Conservation (phyloP, 2,797 vertebrate species). For the Zalophus californianus region DNA sequence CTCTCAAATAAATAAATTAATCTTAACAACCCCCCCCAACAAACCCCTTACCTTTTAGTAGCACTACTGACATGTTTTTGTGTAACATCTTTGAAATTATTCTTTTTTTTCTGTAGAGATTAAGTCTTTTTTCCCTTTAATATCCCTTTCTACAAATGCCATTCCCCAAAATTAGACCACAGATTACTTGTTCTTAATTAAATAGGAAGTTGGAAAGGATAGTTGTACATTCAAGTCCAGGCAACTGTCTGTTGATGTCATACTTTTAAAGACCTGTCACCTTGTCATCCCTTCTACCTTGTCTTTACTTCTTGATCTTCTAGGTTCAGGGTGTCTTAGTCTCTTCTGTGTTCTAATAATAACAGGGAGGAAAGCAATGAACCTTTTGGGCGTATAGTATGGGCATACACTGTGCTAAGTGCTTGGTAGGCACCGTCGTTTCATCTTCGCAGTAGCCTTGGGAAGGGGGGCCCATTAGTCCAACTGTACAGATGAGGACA, state of each 20-base stretch:
- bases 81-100: conserved; percentile 28
- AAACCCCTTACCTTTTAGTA: not conserved
- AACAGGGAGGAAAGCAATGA: not conserved
- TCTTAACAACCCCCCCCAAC: not conserved
- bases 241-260: not conserved
- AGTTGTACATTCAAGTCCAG: not conserved
- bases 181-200: conserved; percentile 32
- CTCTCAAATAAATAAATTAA: not conserved
- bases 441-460: not conserved
- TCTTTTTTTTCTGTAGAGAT: not conserved
- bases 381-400: not conserved
- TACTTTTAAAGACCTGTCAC: not conserved
- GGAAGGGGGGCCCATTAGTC: not conserved
- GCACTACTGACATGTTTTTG: not conserved
- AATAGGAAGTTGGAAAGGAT: conserved; percentile 28
- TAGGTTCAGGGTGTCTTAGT: not conserved
- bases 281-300: not conserved
- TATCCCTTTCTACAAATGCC: not conserved
- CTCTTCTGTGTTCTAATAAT: not conserved
- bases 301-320: not conserved
- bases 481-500: not conserved
- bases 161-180: not conserved
- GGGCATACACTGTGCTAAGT: not conserved
- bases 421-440: not conserved
- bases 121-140: not conserved